These are phyloP conservation scores for Chelonus insularis DNA, from an alignment of 1,140 invertebrate species.

Conservation along the genomic window DNA sequence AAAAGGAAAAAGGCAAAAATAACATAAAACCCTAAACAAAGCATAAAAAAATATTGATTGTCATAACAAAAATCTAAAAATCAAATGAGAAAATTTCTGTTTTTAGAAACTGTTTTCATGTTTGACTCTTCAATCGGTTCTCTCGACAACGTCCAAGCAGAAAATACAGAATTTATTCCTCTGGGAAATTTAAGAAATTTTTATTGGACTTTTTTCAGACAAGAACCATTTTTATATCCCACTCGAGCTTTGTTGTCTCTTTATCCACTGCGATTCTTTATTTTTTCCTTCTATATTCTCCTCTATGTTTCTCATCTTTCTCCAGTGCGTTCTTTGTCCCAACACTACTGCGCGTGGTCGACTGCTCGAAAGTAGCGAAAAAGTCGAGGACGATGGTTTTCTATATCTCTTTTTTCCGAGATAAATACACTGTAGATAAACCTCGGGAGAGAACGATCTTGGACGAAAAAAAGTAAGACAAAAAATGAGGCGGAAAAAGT, in stretches of 20 bases:
- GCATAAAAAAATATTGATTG: no score
- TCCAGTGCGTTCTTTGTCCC: neutral
- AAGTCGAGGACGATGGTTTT: neutral
- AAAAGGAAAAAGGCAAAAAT: no score
- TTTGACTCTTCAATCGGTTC: constrained; percentile 27
- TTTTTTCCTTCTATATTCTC: constrained; percentile 2
- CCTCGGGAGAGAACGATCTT: neutral
- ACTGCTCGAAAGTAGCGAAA: constrained; percentile 1
- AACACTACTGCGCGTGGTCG: neutral
- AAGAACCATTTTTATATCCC: constrained; percentile 21
- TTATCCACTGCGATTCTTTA: constrained; percentile 13
- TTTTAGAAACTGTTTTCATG: neutral
- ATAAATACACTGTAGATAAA: constrained; percentile 11
- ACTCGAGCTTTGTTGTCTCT: constrained; percentile 17
- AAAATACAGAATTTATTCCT: constrained; percentile 23
- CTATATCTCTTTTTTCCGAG: neutral
- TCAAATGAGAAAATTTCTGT: neutral
- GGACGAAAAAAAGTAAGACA: neutral
- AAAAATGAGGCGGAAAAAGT: neutral
- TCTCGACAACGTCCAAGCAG: neutral
- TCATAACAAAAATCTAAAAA: neutral
- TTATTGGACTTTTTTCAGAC: constrained; percentile 18
- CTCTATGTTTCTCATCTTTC: constrained; percentile 9
- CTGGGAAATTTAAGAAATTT: constrained; percentile 28
- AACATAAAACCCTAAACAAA: no score